phyloP scores from a whole-genome alignment of 2,113 vertebrate genomes.

The Eurystomus gularis region DNA sequence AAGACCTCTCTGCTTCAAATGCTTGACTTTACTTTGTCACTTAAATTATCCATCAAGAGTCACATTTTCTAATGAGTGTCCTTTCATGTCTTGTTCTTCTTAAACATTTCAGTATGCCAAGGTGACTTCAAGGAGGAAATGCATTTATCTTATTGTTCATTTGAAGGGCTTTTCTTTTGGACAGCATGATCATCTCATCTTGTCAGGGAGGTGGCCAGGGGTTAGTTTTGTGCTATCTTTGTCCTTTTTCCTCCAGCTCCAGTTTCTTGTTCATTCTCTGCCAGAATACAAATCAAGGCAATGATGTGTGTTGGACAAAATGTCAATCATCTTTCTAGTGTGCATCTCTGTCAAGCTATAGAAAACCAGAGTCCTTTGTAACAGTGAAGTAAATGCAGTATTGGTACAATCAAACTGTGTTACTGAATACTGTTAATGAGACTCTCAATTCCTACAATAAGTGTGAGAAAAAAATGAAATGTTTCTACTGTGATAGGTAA shows the following conservation, averaged over 20 bases:
- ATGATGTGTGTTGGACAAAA: constrained; percentile 27
- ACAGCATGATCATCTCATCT: constrained; percentile 48
- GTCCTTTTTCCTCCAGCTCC: constrained; percentile 5
- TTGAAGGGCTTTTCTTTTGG: constrained; percentile 53
- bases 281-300: constrained; percentile 63
- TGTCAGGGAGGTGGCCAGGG: constrained; percentile 23
- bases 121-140: constrained; percentile 48
- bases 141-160: constrained; percentile 60
- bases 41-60: constrained; percentile 61
- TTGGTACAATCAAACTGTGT: background rate
- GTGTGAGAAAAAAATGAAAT: accelerated
- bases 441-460: background rate
- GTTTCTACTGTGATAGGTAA: background rate
- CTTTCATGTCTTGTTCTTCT: constrained; percentile 51
- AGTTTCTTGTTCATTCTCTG: constrained; percentile 36
- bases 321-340: background rate
- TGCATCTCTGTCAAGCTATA: background rate
- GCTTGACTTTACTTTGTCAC: constrained; percentile 49
- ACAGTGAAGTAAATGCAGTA: background rate
- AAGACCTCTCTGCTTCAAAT: constrained; percentile 23
- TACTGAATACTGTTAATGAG: background rate
- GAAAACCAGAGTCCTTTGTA: background rate
- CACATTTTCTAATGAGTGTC: constrained; percentile 35
- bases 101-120: constrained; percentile 51
- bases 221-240: constrained; percentile 48